Evolutionary conservation across 1,140 invertebrate species (phyloP).

Genomic region (Macrocentrus cingulum): DNA sequence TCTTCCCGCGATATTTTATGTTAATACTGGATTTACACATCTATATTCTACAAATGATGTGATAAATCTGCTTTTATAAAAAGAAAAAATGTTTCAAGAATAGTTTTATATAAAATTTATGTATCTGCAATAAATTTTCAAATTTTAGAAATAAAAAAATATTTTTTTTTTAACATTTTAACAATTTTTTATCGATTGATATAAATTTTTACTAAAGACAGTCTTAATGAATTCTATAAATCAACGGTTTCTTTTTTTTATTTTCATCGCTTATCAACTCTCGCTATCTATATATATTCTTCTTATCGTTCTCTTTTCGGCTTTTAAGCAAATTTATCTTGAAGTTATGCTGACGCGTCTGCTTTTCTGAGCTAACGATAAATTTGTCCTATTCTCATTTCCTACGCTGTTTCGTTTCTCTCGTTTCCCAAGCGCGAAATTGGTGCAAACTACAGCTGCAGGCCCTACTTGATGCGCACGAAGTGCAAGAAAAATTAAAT

Average conservation of each 20-base stretch:
- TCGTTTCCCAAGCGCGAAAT: background rate
- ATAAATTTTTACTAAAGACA: background rate
- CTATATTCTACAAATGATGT: too few relatives aligned
- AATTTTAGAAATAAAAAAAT: too few relatives aligned
- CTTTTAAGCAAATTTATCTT: background rate
- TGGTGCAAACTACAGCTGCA: too few relatives aligned
- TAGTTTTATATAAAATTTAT: too few relatives aligned
- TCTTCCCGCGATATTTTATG: too few relatives aligned
- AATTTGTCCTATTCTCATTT: background rate
- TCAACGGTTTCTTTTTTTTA: background rate
- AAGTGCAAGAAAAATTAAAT: too few relatives aligned
- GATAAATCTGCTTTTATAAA: too few relatives aligned
- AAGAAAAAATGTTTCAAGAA: too few relatives aligned
- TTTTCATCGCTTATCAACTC: background rate
- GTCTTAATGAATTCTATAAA: constrained; percentile 20
- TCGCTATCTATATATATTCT: background rate
- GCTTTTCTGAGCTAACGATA: background rate
- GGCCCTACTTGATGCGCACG: too few relatives aligned
- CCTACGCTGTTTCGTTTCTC: background rate
- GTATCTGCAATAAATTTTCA: too few relatives aligned
- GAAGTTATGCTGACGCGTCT: constrained; percentile 4
- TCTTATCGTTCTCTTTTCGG: background rate
- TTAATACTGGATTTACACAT: too few relatives aligned
- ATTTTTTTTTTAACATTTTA: background rate
- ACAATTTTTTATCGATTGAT: background rate